A percentile compares a stretch with the other conserved stretches of the same genome.
Evolutionary conservation across 2,888 invertebrate species (phyloP).

Genomic region (Rhodophaea formosa): DNA sequence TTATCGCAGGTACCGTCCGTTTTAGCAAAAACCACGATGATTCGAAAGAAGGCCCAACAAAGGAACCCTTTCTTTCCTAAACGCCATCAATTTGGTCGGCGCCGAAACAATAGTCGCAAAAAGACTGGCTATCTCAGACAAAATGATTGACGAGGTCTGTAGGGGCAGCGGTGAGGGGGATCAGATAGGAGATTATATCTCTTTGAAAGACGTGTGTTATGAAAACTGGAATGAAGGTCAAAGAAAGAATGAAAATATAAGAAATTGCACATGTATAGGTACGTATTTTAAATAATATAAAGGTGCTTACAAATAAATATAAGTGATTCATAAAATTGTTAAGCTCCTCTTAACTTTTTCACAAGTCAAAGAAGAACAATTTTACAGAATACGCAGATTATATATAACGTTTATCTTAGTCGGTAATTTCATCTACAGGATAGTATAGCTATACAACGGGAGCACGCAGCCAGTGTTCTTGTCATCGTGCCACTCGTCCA

Average conservation of each 20-base stretch:
- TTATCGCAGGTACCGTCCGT: constrained; percentile 25
- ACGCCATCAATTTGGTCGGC: constrained; percentile 51
- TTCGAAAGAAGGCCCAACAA: constrained; percentile 43
- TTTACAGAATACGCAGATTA: too few relatives aligned
- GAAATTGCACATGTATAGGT: background rate
- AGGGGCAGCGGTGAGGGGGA: constrained; percentile 21
- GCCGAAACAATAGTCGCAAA: constrained; percentile 35
- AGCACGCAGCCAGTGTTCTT: too few relatives aligned
- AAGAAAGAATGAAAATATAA: background rate
- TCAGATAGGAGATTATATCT: constrained; percentile 34
- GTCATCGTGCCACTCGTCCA: too few relatives aligned
- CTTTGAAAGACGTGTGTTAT: constrained; percentile 26
- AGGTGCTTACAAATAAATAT: too few relatives aligned
- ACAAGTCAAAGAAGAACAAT: too few relatives aligned
- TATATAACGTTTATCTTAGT: too few relatives aligned
- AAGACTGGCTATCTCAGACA: constrained; percentile 45
- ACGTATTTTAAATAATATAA: background rate
- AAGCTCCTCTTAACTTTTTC: too few relatives aligned
- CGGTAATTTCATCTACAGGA: too few relatives aligned
- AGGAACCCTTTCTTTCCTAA: constrained; percentile 49
- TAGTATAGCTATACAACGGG: too few relatives aligned
- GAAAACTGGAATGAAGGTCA: constrained; percentile 5
- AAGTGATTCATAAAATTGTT: too few relatives aligned
- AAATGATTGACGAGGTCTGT: constrained; percentile 60
- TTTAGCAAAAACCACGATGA: constrained; percentile 34